Conservation (phyloP, 2,888 invertebrate genomes). For the Eristalis tenax region DNA sequence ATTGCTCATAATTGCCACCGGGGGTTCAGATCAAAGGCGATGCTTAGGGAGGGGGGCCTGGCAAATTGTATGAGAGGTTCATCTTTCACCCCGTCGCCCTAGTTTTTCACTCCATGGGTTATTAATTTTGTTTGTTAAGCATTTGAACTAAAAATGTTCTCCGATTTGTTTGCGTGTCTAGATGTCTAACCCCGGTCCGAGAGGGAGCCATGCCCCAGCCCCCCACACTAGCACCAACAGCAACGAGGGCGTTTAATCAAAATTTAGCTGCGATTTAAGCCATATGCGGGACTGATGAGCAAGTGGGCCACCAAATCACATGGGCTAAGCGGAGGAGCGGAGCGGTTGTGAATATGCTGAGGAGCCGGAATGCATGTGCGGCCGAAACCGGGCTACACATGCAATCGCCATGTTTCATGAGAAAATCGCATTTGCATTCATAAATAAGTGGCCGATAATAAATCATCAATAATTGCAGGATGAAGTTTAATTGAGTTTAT, state of each 20-base stretch:
- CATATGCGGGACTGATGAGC: neutral
- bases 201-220: neutral
- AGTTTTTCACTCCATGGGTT: constrained; percentile 61
- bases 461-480: constrained; percentile 72
- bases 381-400: constrained; percentile 53
- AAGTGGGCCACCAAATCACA: constrained; percentile 4
- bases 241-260: constrained; percentile 63
- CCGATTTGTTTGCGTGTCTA: constrained; percentile 56
- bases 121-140: constrained; percentile 64
- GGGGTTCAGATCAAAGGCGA: constrained; percentile 20
- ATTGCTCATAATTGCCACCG: constrained; percentile 64
- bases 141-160: constrained; percentile 54
- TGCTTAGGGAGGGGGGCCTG: constrained; percentile 16
- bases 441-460: constrained; percentile 72
- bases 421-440: constrained; percentile 72
- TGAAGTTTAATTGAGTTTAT: constrained; percentile 72
- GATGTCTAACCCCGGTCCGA: neutral
- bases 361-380: constrained; percentile 28
- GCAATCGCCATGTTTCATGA: constrained; percentile 70
- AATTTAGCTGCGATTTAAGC: constrained; percentile 66
- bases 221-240: constrained; percentile 31
- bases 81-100: constrained; percentile 40
- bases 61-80: constrained; percentile 39
- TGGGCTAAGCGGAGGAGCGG: neutral
- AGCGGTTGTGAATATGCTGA: constrained; percentile 13